These are phyloP conservation scores for Calliphora vicina DNA, from an alignment of 1,140 invertebrate genomes.

Conservation along the genomic window DNA sequence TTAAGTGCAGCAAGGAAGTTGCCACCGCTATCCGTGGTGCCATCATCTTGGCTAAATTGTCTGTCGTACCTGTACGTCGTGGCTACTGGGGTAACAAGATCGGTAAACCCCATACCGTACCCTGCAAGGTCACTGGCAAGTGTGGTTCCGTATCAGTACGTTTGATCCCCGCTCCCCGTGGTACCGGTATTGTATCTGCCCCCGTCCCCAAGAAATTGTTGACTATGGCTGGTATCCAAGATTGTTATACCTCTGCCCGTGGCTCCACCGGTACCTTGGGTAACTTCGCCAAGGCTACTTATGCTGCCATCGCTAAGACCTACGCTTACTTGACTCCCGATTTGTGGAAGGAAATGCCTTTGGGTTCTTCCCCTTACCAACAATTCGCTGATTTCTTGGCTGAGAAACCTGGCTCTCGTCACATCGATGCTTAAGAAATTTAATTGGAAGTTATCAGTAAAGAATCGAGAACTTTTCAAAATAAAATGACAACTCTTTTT, in stretches of 20 bases:
- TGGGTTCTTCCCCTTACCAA: slow-evolving; percentile 91
- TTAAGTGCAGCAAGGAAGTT: slow-evolving; percentile 99
- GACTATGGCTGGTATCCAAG: slow-evolving; percentile 99
- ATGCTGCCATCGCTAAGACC: slow-evolving; percentile 97
- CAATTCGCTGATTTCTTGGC: slow-evolving; percentile 90
- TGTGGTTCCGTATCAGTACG: slow-evolving; percentile 97
- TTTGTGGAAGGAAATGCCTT: slow-evolving; percentile 92
- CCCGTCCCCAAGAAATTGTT: slow-evolving; percentile 99
- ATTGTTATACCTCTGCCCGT: slow-evolving; percentile 97
- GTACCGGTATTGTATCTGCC: slow-evolving; percentile 99
- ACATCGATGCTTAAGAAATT: slow-evolving; percentile 55
- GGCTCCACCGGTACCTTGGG: slow-evolving; percentile 98
- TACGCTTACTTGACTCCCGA: slow-evolving; percentile 99
- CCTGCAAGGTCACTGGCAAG: slow-evolving; percentile 99
- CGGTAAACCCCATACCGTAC: slow-evolving; percentile 98
- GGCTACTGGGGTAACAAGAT: slow-evolving; percentile 99
- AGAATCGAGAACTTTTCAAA: not conserved
- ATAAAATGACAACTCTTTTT: slow-evolving; percentile 17
- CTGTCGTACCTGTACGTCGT: slow-evolving; percentile 96
- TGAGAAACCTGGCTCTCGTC: slow-evolving; percentile 54
- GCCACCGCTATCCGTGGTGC: slow-evolving; percentile 99
- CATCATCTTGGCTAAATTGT: slow-evolving; percentile 97
- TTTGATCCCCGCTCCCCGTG: slow-evolving; percentile 97
- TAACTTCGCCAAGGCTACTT: slow-evolving; percentile 99
- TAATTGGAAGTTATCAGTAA: not conserved